Evolutionary conservation across 2,113 vertebrate species (phyloP), one percentile per base, ranked within the genome.

Genomic region (Pungitius pungitius): DNA sequence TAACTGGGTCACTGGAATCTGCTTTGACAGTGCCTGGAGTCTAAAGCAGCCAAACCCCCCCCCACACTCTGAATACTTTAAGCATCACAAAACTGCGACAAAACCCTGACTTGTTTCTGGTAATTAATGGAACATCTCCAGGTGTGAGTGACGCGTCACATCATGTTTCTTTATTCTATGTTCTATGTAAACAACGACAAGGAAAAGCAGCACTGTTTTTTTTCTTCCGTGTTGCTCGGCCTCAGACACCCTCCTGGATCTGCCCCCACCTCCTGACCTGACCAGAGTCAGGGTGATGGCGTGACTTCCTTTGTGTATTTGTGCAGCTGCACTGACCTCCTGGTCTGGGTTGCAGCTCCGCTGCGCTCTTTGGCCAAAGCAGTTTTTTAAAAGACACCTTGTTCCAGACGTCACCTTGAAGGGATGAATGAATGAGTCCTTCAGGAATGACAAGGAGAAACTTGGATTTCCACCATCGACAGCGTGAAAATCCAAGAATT

Each of bases 281-380:
- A 30, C 58, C 39, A 84, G 80, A 90, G 69, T 84, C 83, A 82
- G 40, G 13, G 49, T 35, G 40, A 57, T 84, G 78, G 85, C 83
- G 86, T 83, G 75, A 85, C 87, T 87, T 90, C 82, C 86, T 88
- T 37, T 87, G 78, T 86, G 83, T 90, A 74, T 88, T 89, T 88
- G 73, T 69, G 79, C 85, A 90, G 85, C 82, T 87, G 84, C n/a
- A n/a, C n/a, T n/a, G 73, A 55, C 58, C 17, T n/a, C n/a, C n/a
- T n/a, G 5, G 63, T 67, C 61, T n/a, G 49, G 72, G 71, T 14
- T 59, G 43, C 30, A 65, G 61, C 59, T 75, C 43, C 0, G 47
- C 58, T 5, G 54, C 1, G 54, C 40, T 69, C 27, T 40, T 71
- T 58, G 51, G 35, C 72, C 39, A 75, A 81, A 74, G 42, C 61